These are phyloP conservation scores for Tolypeutes matacus DNA, from an alignment of 2,797 vertebrate species.

Conservation along the genomic window DNA sequence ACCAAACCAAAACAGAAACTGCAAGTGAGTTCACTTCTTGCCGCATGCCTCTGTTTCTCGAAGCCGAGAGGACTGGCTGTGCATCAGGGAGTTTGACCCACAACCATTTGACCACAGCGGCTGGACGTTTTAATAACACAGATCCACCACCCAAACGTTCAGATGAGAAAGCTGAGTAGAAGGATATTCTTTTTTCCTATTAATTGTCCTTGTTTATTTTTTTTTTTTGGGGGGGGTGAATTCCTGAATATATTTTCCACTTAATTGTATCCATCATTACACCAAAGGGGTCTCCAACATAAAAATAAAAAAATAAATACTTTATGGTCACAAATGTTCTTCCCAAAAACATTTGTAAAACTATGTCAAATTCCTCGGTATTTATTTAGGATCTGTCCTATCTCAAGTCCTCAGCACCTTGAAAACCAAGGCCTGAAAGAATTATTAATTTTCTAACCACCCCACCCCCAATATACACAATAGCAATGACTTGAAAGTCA, in stretches of 20 bases:
- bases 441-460: neutral
- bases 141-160: neutral
- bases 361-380: neutral
- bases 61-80: neutral
- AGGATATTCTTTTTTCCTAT: neutral
- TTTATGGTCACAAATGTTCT: neutral
- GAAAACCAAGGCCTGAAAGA: neutral
- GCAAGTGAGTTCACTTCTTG: neutral
- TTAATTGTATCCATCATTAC: neutral
- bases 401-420: neutral
- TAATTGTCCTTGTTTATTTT: neutral
- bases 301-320: neutral
- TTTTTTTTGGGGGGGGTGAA: neutral
- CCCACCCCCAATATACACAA: neutral
- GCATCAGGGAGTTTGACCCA: neutral
- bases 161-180: neutral
- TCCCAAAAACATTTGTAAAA: constrained; percentile 34
- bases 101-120: neutral
- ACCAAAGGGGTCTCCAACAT: neutral
- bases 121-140: neutral
- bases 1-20: constrained; percentile 10
- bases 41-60: neutral
- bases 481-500: neutral
- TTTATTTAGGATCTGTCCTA: neutral
- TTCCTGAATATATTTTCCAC: neutral